Percentiles rank a stretch among this genome's conserved stretches.
Evolutionary conservation across 2,888 invertebrate species (phyloP).

Genomic region (Pantelozetes paolii): DNA sequence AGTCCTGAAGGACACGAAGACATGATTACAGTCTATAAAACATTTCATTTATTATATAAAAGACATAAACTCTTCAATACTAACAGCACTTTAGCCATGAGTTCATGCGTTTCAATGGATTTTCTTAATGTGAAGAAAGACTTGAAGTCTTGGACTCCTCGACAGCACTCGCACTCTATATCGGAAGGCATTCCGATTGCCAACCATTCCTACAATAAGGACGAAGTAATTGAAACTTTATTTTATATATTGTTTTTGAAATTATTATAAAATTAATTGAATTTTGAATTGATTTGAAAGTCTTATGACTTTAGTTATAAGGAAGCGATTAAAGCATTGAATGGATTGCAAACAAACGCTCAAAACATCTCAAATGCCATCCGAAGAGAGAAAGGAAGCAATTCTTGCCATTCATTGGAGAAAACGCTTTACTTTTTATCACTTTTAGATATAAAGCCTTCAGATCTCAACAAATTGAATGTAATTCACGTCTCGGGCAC

Average conservation of each 20-base stretch:
- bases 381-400: constrained; percentile 20
- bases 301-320: constrained; percentile 51
- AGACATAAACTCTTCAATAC: neutral
- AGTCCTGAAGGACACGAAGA: constrained; percentile 14
- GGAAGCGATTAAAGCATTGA: constrained; percentile 67
- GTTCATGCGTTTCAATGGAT: constrained; percentile 19
- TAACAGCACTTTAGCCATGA: neutral
- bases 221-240: neutral
- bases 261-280: neutral
- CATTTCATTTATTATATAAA: constrained; percentile 14
- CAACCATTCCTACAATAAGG: neutral
- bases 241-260: neutral
- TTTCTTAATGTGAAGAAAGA: neutral
- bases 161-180: constrained; percentile 13
- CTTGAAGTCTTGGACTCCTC: constrained; percentile 11
- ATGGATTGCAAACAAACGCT: constrained; percentile 66
- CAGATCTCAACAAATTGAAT: constrained; percentile 67
- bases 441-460: constrained; percentile 50
- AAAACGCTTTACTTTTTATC: constrained; percentile 37
- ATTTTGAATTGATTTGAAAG: neutral
- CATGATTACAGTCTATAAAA: neutral
- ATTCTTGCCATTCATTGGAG: constrained; percentile 33
- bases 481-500: constrained; percentile 95
- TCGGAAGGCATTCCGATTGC: neutral
- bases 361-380: constrained; percentile 32